Evolutionary conservation across 1,140 invertebrate genomes (phyloP), one percentile per base, ranked within the genome.

Genomic region (Physella acuta): DNA sequence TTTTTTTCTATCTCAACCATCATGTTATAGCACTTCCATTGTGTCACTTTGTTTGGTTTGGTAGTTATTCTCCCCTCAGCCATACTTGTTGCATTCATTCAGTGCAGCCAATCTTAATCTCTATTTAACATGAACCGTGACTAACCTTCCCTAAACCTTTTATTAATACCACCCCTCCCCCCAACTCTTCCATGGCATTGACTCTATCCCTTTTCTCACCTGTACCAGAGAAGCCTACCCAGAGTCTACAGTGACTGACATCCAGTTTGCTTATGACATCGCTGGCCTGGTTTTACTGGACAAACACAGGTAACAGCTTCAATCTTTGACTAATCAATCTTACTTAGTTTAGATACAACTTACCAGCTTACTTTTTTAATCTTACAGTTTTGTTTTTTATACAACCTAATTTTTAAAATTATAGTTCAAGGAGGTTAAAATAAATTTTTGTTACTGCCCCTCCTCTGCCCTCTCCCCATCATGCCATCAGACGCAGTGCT

Each of bases 181-280:
- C 11, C 44, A 49, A 49, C n/a, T 11, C n/a, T 49, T 49, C 44
- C 44, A 49, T 49, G n/a, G 11, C n/a, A 11, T 49, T 49, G n/a
- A 14, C 11, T 11, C n/a, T 14, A 49, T 14, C 44, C n/a, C 44
- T 49, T 49, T 14, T 20, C 20, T 44, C 20, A 44, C 20, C 39
- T 44, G 39, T 44, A 11, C n/a, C 85, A 91, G 91, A 74, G 92
- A 95, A 76, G 90, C 93, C 37, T 97, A 96, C 85, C 92, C 94
- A 37, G 91, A 93, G 73, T 88, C 92, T 55, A 90, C 90, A 73
- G 91, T 97, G 37, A 88, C 92, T 78, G 94, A 95, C 82, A 88
- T 97, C 14, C 91, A 93, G 76, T 89, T 97, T 80, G 93, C 94
- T 11, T 94, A 94, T 81, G 92, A 95, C 85, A 93, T 97, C 65